Base-by-base conservation (phyloP, 1,140 invertebrate species). In the Cotesia glomerata region DNA sequence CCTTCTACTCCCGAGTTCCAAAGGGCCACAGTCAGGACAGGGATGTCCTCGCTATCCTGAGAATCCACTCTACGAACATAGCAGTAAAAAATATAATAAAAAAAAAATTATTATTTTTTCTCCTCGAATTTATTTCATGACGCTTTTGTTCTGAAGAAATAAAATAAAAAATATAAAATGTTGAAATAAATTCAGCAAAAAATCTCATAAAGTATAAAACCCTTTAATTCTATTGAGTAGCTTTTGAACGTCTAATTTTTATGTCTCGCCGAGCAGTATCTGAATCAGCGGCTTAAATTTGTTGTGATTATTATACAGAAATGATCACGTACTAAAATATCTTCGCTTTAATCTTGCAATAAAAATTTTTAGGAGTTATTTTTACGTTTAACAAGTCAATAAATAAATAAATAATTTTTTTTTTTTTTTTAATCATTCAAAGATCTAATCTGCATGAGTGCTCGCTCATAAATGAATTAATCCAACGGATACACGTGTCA, bases 1-100 rank as follows among this genome's bases (percentile, higher is more conserved):
- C 11, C 36, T 49, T 64, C 26, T 26, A 26, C 26, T 26, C 26
- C 26, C 26, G 26, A 26, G 26, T 26, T 26, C n/a, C 36, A 26
- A 11, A 11, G 5, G 18, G 35, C 13, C 49, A 49, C 3, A 13
- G 34, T 5, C 11, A 45, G 39, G 7, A 45, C 39, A 49, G 59
- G 61, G 61, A 56, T 72, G 34, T 72, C 36, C 39, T 71, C 26
- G 56, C 61, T 58, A 66, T 66, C 39, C 63, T 51, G 63, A 51
- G 58, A 34, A 61, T 51, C 32, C 13, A 64, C 7, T 61, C 9
- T 58, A 16, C 18, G 8, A 14, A n/a, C 13, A n/a, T n/a, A 54
- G 13, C 45, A 18, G 16, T 14, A 54, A 11, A 35, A 32, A 36
- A n/a, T n/a, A 8, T 13, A 51, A 34, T 32, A 51, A 51, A 65